phyloP scores from a whole-genome alignment of 2,888 invertebrate genomes.

The Megaustenia siamemsis region DNA sequence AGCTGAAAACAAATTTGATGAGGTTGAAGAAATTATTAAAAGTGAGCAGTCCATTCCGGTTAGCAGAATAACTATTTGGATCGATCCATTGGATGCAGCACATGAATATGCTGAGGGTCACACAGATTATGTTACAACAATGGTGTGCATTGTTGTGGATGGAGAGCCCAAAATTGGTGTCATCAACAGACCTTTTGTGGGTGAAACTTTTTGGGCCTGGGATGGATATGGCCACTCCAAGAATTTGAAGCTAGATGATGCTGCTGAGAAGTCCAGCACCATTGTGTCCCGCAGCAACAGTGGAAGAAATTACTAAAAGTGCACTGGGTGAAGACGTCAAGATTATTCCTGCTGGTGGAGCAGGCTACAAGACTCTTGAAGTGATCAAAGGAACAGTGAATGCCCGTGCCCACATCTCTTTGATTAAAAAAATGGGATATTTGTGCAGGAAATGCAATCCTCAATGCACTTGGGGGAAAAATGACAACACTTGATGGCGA shows the following conservation, averaged over 20 bases:
- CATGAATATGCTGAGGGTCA: conserved; percentile 90
- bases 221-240: conserved; percentile 85
- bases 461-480: conserved; percentile 86
- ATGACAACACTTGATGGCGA: conserved; percentile 88
- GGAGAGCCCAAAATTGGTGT: conserved; percentile 95
- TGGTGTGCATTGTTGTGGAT: conserved; percentile 96
- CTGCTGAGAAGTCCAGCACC: conserved; percentile 81
- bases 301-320: conserved; percentile 85
- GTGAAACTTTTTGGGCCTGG: conserved; percentile 89
- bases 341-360: conserved; percentile 90
- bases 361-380: conserved; percentile 88
- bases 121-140: conserved; percentile 92
- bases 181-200: conserved; percentile 92
- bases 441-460: conserved; percentile 93
- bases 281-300: conserved; percentile 92
- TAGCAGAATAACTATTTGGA: conserved; percentile 93
- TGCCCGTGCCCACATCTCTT: conserved; percentile 93
- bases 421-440: conserved; percentile 98
- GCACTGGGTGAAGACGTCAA: conserved; percentile 85
- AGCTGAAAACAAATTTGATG: conserved; percentile 64
- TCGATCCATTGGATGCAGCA: conserved; percentile 98
- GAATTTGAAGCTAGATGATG: conserved; percentile 80
- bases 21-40: conserved; percentile 66
- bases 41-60: conserved; percentile 82
- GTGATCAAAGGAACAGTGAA: conserved; percentile 91